These are phyloP conservation scores for Epistrophe grossulariae DNA, from an alignment of 2,888 invertebrate species.

Conservation along the genomic window DNA sequence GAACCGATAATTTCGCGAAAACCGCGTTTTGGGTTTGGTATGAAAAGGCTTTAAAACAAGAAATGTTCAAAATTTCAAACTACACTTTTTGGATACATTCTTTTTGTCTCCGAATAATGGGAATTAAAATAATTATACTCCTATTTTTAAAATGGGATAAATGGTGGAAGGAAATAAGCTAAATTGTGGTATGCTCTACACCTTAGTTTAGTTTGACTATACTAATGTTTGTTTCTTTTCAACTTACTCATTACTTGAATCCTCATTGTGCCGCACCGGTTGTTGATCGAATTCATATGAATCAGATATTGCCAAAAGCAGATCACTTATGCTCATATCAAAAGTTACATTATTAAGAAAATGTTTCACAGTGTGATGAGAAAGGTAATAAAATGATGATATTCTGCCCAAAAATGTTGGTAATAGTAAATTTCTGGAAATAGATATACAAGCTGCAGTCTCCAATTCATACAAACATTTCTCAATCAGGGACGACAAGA, in stretches of 20 bases:
- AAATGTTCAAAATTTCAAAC: no score
- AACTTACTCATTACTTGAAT: constrained; percentile 93
- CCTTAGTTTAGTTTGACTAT: no score
- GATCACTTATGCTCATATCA: constrained; percentile 88
- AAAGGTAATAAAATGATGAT: constrained; percentile 98
- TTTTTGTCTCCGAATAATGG: no score
- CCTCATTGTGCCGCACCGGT: constrained; percentile 99
- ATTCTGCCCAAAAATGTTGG: constrained; percentile 95
- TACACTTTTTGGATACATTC: no score
- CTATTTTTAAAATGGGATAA: no score
- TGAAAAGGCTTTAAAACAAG: no score
- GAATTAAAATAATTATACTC: no score
- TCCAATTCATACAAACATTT: constrained; percentile 89
- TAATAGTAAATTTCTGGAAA: constrained; percentile 85
- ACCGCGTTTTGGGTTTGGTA: no score
- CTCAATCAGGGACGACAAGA: constrained; percentile 92
- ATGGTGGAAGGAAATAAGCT: no score
- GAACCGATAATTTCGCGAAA: no score
- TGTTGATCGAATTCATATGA: constrained; percentile 95
- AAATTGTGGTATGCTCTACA: no score
- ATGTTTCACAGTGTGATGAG: constrained; percentile 94
- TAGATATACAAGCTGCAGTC: constrained; percentile 91
- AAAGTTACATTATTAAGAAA: constrained; percentile 89
- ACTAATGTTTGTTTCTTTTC: no score
- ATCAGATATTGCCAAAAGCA: constrained; percentile 92